Evolutionary conservation across 2,113 vertebrate species (phyloP).

Genomic region (Mesocricetus auratus): DNA sequence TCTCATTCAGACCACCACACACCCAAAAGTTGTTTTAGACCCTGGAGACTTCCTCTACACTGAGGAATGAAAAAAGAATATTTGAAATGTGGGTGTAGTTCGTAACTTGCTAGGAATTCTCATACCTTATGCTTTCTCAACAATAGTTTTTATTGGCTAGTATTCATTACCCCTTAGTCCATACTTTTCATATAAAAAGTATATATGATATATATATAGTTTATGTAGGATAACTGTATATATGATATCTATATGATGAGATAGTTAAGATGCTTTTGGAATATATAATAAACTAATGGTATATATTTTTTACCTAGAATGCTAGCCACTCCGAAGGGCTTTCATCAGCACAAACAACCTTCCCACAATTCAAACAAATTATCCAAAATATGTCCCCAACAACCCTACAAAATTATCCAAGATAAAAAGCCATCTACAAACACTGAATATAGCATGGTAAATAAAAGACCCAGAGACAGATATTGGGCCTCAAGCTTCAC

Average conservation of each 20-base stretch:
- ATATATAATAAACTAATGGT: background rate
- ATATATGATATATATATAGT: no score
- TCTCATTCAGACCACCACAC: background rate
- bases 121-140: background rate
- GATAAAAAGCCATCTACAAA: background rate
- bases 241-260: background rate
- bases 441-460: background rate
- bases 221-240: no score
- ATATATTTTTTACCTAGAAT: background rate
- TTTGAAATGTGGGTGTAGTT: background rate
- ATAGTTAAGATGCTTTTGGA: conserved; percentile 12
- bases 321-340: background rate
- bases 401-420: background rate
- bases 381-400: background rate
- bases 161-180: background rate
- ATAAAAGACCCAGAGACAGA: no score
- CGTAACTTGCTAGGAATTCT: background rate
- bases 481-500: no score
- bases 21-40: background rate
- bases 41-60: background rate
- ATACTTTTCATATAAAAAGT: background rate
- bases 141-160: background rate
- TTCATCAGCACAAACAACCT: background rate
- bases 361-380: background rate
- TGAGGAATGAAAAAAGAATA: background rate